Evolutionary conservation across 2,888 invertebrate genomes (phyloP).

Genomic region (Norana najaformis): DNA sequence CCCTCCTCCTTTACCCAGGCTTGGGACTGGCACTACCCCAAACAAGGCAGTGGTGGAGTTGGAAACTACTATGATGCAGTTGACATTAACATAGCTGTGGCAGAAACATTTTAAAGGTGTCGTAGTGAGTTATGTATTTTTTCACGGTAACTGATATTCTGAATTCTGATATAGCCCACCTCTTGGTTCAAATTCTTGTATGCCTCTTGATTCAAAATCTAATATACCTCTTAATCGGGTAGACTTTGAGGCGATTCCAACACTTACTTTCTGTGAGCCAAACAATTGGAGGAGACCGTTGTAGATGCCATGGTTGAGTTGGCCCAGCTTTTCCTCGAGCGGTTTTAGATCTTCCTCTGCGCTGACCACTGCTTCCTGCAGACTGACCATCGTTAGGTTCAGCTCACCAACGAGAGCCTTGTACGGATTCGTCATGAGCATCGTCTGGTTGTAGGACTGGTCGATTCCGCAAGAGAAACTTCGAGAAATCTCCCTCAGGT

Average conservation of each 20-base stretch:
- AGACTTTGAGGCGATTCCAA: not conserved
- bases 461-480: conserved; percentile 17
- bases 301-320: not conserved
- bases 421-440: conserved; percentile 2
- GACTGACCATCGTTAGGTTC: not conserved
- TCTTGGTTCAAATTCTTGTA: too few relatives aligned
- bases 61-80: too few relatives aligned
- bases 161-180: too few relatives aligned
- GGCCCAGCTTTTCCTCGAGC: not conserved
- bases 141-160: too few relatives aligned
- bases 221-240: too few relatives aligned
- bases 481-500: conserved; percentile 42
- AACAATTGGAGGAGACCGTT: not conserved
- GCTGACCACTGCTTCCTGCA: not conserved
- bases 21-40: too few relatives aligned
- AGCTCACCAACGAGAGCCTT: not conserved
- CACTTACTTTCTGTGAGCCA: conserved; percentile 19
- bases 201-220: too few relatives aligned
- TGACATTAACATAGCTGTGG: too few relatives aligned
- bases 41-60: too few relatives aligned
- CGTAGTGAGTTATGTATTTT: too few relatives aligned
- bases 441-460: not conserved
- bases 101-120: too few relatives aligned
- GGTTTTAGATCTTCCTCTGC: conserved; percentile 17
- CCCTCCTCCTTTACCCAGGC: too few relatives aligned